Evolutionary conservation across 2,113 vertebrate genomes (phyloP).

Genomic region (Rana temporaria): DNA sequence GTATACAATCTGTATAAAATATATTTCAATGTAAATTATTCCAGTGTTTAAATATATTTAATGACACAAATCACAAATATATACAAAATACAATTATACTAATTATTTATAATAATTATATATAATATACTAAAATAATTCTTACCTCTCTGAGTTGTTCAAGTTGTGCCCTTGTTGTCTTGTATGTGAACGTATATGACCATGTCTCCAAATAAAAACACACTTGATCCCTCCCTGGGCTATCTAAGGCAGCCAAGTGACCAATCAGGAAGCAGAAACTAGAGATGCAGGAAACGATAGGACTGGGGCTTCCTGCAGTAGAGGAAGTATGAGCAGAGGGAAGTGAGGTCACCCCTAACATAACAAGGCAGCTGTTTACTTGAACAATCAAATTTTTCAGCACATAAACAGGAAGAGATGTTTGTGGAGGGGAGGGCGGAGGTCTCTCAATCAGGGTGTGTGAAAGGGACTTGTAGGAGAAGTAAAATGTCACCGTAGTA

Average conservation of each 20-base stretch:
- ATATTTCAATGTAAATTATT: too few relatives aligned
- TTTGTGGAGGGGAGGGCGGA: slow-evolving; percentile 10
- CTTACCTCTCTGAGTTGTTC: not conserved
- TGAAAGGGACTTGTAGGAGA: slow-evolving; percentile 57
- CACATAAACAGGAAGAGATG: slow-evolving; percentile 46
- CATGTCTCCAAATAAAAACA: slow-evolving; percentile 51
- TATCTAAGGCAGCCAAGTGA: slow-evolving; percentile 22
- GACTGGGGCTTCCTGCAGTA: slow-evolving; percentile 14
- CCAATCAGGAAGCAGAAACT: slow-evolving; percentile 41
- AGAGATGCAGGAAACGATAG: slow-evolving; percentile 59
- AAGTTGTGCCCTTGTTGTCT: not conserved
- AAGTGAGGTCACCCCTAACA: slow-evolving; percentile 39
- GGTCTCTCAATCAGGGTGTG: slow-evolving; percentile 66
- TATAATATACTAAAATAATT: not conserved
- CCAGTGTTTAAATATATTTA: too few relatives aligned
- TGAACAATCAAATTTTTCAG: slow-evolving; percentile 14
- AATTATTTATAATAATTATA: not conserved
- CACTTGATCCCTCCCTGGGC: slow-evolving; percentile 21
- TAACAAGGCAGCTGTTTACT: slow-evolving; percentile 53
- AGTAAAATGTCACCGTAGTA: not conserved
- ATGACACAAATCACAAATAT: too few relatives aligned
- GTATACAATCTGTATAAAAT: too few relatives aligned
- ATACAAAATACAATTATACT: too few relatives aligned
- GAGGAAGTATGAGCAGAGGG: slow-evolving; percentile 43
- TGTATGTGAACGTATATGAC: slow-evolving; percentile 19